Evolutionary conservation across 2,888 invertebrate genomes (phyloP), one percentile per base, ranked within the genome.

Genomic region (Andrena trimmerana): DNA sequence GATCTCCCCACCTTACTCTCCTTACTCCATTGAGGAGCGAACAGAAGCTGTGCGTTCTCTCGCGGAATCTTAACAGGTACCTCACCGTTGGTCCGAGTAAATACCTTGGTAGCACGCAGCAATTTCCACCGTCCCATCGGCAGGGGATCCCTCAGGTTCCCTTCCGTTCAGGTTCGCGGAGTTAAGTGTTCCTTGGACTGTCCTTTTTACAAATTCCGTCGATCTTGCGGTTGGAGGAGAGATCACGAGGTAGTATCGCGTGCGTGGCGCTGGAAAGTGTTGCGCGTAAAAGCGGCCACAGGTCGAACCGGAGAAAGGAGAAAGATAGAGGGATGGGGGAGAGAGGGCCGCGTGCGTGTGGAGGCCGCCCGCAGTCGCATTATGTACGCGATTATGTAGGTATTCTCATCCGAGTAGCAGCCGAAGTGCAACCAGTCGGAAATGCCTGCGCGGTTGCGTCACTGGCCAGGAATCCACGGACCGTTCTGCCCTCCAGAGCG

Each of bases 391-490:
- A 89, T 90, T 86, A 87, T 90, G 80, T 86, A 86, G 86, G 86
- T 87, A 87, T 86, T 88, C 87, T 85, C 83, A 75, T 81, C 79
- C 72, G 66, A 85, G 90, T 86, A 50, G 86, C 80, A 86, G 86
- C 88, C 90, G 88, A 91, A 92, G 91, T 92, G 92, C 92, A 92
- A 86, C 91, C 90, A 90, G 91, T 93, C 93, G 94, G 93, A 93
- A 94, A 94, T 94, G 92, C 93, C 92, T 92, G 90, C 79, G 89
- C 79, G 89, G 82, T 92, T 93, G 90, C 93, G 93, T 94, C 94
- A 94, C 87, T 89, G 79, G 80, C 89, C 72, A 91, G 92, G 93
- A 93, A 94, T 94, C 92, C 92, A 90, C 88, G 89, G 92, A 89
- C 88, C 86, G 86, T 86, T 89, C 81, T 87, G 81, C 84, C 76